Conservation (phyloP, 2,888 invertebrate genomes). For the Ypsolopha scabrella region DNA sequence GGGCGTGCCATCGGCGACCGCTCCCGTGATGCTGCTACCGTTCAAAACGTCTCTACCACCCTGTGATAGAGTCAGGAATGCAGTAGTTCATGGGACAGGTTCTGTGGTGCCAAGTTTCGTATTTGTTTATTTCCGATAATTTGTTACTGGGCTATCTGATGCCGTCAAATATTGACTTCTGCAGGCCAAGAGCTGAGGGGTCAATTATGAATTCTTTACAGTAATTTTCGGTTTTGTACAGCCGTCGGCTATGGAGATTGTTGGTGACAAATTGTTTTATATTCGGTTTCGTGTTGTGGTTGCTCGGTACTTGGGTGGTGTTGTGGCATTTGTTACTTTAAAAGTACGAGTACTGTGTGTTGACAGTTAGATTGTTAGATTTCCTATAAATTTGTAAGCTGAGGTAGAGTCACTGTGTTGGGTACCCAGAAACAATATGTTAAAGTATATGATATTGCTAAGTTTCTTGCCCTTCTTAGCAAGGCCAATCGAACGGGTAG, state of each 20-base stretch:
- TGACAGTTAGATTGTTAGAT: no score
- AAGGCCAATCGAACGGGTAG: no score
- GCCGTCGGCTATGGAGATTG: not conserved
- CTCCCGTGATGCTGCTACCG: not conserved
- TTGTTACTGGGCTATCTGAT: conserved; percentile 54
- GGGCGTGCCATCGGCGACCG: conserved; percentile 3
- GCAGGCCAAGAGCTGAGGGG: conserved; percentile 9
- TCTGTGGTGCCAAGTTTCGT: conserved; percentile 14
- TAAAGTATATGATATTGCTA: no score
- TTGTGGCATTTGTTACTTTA: not conserved
- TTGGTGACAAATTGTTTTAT: conserved; percentile 1
- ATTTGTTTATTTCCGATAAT: conserved; percentile 47
- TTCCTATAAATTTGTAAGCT: no score
- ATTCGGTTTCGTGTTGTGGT: no score
- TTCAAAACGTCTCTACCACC: not conserved
- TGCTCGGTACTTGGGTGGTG: no score
- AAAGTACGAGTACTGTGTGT: no score
- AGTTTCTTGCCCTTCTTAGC: no score
- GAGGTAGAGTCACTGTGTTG: no score
- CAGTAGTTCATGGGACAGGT: not conserved
- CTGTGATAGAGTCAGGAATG: not conserved
- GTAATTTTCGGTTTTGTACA: not conserved
- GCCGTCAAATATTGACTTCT: conserved; percentile 7
- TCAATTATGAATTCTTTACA: conserved; percentile 37
- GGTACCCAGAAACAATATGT: no score